These are phyloP conservation scores for Cynopterus brachyotis DNA, from an alignment of 2,113 vertebrate genomes.

Conservation along the genomic window DNA sequence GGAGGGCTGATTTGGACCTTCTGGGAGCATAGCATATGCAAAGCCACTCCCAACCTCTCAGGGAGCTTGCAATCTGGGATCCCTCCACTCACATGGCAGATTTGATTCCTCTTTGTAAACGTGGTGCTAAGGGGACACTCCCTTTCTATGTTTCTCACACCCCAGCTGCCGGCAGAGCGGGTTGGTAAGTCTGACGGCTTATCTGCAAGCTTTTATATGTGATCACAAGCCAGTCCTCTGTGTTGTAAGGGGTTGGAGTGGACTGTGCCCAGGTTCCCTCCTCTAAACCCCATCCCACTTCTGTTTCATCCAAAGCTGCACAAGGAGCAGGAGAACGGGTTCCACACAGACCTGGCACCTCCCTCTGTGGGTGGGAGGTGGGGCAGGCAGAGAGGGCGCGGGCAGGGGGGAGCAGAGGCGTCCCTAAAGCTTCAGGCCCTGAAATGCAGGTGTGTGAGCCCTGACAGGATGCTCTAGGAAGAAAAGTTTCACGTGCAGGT, in stretches of 20 bases:
- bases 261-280: not conserved
- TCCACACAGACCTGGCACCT: constrained; percentile 56
- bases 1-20: not conserved
- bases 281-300: not conserved
- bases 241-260: too few relatives aligned
- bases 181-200: not conserved
- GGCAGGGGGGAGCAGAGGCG: not conserved
- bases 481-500: not conserved
- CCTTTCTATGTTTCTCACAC: not conserved
- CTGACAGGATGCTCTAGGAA: not conserved
- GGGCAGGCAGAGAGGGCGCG: constrained; percentile 53
- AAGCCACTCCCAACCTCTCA: not conserved
- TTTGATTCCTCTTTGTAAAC: not conserved
- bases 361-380: constrained; percentile 71
- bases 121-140: not conserved
- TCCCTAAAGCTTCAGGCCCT: not conserved
- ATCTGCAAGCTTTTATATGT: not conserved
- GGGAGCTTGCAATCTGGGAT: not conserved
- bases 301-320: constrained; percentile 72
- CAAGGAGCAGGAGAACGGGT: constrained; percentile 69
- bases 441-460: not conserved
- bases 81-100: fast-evolving
- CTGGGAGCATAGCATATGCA: not conserved
- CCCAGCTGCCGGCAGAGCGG: not conserved
- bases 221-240: not conserved